Base-by-base conservation (phyloP, 2,888 invertebrate species). In the Ennomos quercinarius region DNA sequence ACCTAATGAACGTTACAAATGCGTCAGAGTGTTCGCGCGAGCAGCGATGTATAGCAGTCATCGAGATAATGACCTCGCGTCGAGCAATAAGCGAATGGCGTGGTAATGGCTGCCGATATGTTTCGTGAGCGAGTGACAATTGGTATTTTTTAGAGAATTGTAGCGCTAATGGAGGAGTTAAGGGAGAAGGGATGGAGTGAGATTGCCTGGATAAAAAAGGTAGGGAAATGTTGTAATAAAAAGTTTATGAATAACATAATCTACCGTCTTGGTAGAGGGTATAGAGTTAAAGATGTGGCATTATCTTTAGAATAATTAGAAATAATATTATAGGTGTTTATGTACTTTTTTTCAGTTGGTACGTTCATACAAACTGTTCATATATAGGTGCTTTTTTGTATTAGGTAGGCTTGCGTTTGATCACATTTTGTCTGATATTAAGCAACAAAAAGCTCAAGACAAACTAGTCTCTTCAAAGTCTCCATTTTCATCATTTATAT, bases 41-140 rank as follows among this genome's bases (percentile, higher is more conserved):
- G 77, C 83, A 66, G 80, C 84, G 77, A 86, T 84, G 84, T 84
- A 86, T 86, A 70, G 76, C 67, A 64, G 63, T 76, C 84, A 84
- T 86, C 72, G 71, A 73, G 74, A 74, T 83, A 84, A 83, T 80
- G 82, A 76, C 77, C 59, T 64, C 73, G 72, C 52, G 47, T 49
- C 78, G 76, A 71, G 80, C 74, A 67, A 67, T 67, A 68, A 66
- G 66, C 61, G 66, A 68, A 68, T 68, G 68, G 68, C 64, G 64
- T 57, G 66, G 68, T 68, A 66, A 68, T 66, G 64, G 65, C 42
- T 38, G 51, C 54, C 67, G 61, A 67, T 67, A 67, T 65, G 68
- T 63, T 59, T 42, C 54, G 45, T 48, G 41, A 50, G 44, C 46
- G 46, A 61, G 63, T 59, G 63, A 66, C 66, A 66, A 66, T 66